Evolutionary conservation across 2,888 invertebrate genomes (phyloP), one percentile per base, ranked within the genome.

Genomic region (Polia nebulosa): DNA sequence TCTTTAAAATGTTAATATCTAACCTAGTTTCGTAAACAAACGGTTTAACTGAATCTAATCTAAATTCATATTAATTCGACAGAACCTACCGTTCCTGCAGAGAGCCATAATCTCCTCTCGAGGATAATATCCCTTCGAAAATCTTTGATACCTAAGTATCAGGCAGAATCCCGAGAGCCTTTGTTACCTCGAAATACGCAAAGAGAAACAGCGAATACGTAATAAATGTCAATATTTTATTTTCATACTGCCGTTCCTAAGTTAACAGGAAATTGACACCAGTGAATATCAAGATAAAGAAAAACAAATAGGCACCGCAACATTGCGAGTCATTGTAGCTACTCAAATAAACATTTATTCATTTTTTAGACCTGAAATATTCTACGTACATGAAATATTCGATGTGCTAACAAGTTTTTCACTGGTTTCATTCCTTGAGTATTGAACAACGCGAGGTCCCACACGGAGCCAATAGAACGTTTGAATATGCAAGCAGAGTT

Each of bases 111-210:
- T 87, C 86, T 85, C 78, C 62, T 65, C 63, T 56, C 55, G 70
- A 75, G 52, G 49, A 77, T 77, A 68, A 72, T 80, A 86, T 86
- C 85, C 85, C 84, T 81, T 80, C 76, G 85, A 87, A 86, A 83
- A 88, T 87, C 85, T 86, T 89, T 87, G 80, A 85, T 84, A 83
- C 80, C 83, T 86, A 72, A 80, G 82, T 77, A 82, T 83, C 83
- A 81, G 70, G 72, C 68, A 68, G 62, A 83, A 85, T 85, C 89
- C 87, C 87, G 58, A 57, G 82, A 77, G 88, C 77, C 81, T 83
- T 84, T 67, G 85, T 86, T 89, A 86, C 82, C 74, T 70, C 72
- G 64, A 76, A 80, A 85, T 72, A 77, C 61, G 63, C 62, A 77
- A 76, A 72, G 57, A 57, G 78, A 70, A 76, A 69, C 57, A 77